Conservation (phyloP, 2,113 vertebrate genomes). For the Shinisaurus crocodilurus region DNA sequence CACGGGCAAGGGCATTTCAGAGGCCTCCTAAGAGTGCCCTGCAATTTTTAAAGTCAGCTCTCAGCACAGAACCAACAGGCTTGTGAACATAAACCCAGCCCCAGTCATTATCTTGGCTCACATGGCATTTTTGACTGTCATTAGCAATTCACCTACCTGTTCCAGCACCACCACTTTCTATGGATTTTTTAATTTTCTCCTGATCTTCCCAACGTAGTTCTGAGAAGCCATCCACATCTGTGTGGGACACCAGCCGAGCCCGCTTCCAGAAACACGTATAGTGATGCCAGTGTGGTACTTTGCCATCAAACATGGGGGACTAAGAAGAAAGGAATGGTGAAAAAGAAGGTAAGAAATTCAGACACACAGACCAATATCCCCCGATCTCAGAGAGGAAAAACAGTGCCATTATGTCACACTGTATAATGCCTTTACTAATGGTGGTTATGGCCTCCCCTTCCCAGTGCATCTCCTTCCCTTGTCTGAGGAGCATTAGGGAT, state of each 20-base stretch:
- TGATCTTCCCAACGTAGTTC: slow-evolving; percentile 97
- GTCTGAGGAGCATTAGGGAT: no score
- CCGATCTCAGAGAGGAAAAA: neutral
- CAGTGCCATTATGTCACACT: neutral
- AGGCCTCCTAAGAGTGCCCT: neutral
- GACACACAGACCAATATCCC: neutral
- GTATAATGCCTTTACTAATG: neutral
- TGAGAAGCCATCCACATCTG: slow-evolving; percentile 87
- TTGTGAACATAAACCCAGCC: neutral
- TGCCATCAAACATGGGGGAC: slow-evolving; percentile 98
- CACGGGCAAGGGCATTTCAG: neutral
- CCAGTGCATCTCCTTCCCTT: neutral
- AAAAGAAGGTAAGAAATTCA: neutral
- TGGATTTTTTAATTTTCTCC: slow-evolving; percentile 94
- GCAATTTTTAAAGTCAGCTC: neutral
- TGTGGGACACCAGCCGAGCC: slow-evolving; percentile 81
- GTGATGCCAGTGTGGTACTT: slow-evolving; percentile 98
- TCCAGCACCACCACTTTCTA: slow-evolving; percentile 85
- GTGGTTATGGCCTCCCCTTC: neutral
- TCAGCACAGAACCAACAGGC: neutral
- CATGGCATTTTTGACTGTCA: neutral
- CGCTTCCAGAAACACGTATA: slow-evolving; percentile 97
- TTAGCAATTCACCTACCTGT: slow-evolving; percentile 61
- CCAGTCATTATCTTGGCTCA: neutral
- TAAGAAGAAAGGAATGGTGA: slow-evolving; percentile 59